Conservation (phyloP, 2,888 invertebrate species). For the Metallyticus violacea region DNA sequence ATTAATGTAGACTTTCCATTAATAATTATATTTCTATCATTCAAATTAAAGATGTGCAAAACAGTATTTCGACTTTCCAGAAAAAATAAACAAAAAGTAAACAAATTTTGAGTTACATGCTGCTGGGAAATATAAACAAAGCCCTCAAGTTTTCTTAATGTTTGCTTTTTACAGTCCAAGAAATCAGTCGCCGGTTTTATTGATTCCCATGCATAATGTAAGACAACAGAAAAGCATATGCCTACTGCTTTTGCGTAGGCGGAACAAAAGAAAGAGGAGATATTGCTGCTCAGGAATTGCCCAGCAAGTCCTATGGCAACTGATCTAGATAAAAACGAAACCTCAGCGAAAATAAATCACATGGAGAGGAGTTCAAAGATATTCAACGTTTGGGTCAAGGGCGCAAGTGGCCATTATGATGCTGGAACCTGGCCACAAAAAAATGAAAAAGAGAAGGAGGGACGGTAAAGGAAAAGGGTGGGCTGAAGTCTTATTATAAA, state of each 20-base stretch:
- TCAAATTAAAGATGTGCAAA: too few relatives aligned
- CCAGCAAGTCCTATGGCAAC: not conserved
- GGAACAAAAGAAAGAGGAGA: not conserved
- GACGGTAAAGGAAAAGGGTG: slow-evolving; percentile 23
- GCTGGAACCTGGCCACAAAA: slow-evolving; percentile 17
- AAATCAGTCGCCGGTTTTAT: not conserved
- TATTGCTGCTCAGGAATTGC: not conserved
- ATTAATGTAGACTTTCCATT: too few relatives aligned
- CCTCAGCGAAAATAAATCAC: slow-evolving; percentile 8
- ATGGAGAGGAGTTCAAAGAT: not conserved
- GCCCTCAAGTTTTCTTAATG: too few relatives aligned
- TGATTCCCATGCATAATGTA: not conserved
- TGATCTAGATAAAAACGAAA: not conserved
- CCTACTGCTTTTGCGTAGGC: not conserved
- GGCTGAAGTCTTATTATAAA: slow-evolving; percentile 39
- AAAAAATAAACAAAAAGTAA: too few relatives aligned
- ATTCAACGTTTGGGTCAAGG: slow-evolving; percentile 14
- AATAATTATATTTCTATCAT: too few relatives aligned
- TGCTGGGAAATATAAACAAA: too few relatives aligned
- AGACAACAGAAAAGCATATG: not conserved
- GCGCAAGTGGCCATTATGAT: slow-evolving; percentile 20
- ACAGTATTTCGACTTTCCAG: too few relatives aligned
- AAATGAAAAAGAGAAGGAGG: slow-evolving; percentile 24
- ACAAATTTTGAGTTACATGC: too few relatives aligned
- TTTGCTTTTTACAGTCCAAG: too few relatives aligned